These are phyloP conservation scores for Glareola pratincola DNA, from an alignment of 2,113 vertebrate species.

Conservation along the genomic window DNA sequence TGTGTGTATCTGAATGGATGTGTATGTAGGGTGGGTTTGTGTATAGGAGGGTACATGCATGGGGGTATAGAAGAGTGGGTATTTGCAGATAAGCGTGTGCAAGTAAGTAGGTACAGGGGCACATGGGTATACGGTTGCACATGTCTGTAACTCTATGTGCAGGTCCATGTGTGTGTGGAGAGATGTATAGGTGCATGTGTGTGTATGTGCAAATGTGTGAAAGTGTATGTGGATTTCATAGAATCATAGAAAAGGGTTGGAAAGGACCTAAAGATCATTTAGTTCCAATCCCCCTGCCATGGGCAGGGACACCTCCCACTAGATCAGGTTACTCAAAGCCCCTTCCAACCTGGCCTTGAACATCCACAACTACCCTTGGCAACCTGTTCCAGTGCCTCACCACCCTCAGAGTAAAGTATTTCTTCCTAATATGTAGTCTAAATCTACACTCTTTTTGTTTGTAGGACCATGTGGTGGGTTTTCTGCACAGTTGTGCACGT, in stretches of 20 bases:
- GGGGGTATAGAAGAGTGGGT: fast-evolving
- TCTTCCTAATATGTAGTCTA: background rate
- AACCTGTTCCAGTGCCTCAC: background rate
- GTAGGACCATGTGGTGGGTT: fast-evolving
- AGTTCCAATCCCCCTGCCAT: background rate
- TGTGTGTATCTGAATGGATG: background rate
- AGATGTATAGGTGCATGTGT: fast-evolving
- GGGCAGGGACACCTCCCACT: background rate
- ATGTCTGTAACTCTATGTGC: background rate
- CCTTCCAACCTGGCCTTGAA: background rate
- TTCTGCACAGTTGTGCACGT: background rate
- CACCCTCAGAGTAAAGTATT: background rate
- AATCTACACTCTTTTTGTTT: background rate
- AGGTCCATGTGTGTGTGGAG: background rate
- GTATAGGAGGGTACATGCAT: background rate
- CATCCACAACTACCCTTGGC: background rate
- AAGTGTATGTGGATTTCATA: background rate
- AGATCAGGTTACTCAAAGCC: background rate
- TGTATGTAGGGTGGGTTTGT: background rate
- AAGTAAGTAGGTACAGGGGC: background rate
- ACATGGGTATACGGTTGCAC: fast-evolving
- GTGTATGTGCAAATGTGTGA: background rate
- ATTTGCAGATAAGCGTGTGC: background rate
- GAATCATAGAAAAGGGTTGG: background rate
- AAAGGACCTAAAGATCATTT: background rate